These are phyloP conservation scores for Trachurus trachurus DNA, from an alignment of 2,797 vertebrate genomes.

Conservation along the genomic window DNA sequence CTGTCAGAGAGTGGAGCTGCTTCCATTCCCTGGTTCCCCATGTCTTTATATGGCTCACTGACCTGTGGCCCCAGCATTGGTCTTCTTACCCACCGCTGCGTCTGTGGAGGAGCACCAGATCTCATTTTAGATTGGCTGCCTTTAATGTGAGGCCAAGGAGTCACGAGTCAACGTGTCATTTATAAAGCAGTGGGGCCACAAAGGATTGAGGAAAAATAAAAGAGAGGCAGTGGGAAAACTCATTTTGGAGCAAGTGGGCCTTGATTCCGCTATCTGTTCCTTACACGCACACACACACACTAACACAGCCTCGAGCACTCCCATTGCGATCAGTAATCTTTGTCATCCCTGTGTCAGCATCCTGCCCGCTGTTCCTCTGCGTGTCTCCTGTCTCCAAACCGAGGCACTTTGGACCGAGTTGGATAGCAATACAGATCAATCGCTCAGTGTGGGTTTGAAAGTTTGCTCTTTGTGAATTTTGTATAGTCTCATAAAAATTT, in stretches of 20 bases:
- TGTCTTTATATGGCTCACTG: conserved; percentile 55
- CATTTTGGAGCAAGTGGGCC: conserved; percentile 19
- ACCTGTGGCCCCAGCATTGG: conserved; percentile 37
- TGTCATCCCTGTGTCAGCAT: neutral
- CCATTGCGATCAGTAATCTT: neutral
- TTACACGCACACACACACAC: neutral
- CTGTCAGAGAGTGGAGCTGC: conserved; percentile 11
- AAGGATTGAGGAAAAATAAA: conserved; percentile 9
- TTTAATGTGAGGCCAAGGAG: conserved; percentile 52
- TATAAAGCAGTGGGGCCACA: conserved; percentile 39
- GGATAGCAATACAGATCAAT: neutral
- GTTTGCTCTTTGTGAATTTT: neutral
- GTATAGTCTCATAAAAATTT: too few species aligned
- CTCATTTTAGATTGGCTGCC: conserved; percentile 74
- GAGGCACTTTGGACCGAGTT: neutral
- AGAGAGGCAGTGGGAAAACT: conserved; percentile 11
- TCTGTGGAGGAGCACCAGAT: conserved; percentile 56
- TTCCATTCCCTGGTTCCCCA: conserved; percentile 30
- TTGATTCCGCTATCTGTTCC: neutral
- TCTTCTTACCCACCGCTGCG: conserved; percentile 34
- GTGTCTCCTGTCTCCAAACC: neutral
- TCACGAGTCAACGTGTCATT: conserved; percentile 37
- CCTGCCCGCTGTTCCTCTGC: neutral
- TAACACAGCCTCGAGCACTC: conserved; percentile 4
- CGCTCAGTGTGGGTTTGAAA: conserved; percentile 1